These are phyloP conservation scores for Mechanitis mazaeus DNA, from an alignment of 2,888 invertebrate species.

Conservation along the genomic window DNA sequence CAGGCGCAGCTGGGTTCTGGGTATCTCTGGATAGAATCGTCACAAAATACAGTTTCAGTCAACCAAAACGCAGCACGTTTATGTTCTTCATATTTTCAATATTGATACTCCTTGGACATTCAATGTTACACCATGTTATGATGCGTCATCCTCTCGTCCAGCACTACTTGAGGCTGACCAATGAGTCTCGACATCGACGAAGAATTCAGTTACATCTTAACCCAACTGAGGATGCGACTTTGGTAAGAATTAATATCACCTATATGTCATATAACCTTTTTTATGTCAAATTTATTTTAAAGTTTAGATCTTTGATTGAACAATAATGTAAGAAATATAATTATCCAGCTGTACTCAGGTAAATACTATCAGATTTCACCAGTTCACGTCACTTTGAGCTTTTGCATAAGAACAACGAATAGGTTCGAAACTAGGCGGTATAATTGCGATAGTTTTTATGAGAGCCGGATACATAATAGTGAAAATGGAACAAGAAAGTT, in stretches of 20 bases:
- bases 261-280: not conserved
- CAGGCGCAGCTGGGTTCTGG: conserved; percentile 91
- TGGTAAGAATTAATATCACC: conserved; percentile 67
- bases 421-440: too few relatives aligned
- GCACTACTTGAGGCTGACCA: conserved; percentile 86
- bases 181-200: conserved; percentile 83
- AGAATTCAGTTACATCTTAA: conserved; percentile 88
- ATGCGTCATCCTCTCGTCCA: conserved; percentile 88
- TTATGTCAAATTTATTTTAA: too few relatives aligned
- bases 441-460: too few relatives aligned
- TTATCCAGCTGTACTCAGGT: too few relatives aligned
- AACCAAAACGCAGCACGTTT: conserved; percentile 88
- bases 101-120: conserved; percentile 84
- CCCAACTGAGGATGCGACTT: conserved; percentile 89
- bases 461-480: too few relatives aligned
- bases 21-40: conserved; percentile 90
- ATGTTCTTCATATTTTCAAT: conserved; percentile 91
- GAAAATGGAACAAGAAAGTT: too few relatives aligned
- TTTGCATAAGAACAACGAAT: too few relatives aligned
- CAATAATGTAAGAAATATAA: too few relatives aligned
- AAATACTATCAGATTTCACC: too few relatives aligned
- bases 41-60: conserved; percentile 86
- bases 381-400: too few relatives aligned
- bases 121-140: conserved; percentile 85
- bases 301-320: too few relatives aligned